These are phyloP conservation scores for Mythimna pallens DNA, from an alignment of 2,888 invertebrate genomes.

Conservation along the genomic window DNA sequence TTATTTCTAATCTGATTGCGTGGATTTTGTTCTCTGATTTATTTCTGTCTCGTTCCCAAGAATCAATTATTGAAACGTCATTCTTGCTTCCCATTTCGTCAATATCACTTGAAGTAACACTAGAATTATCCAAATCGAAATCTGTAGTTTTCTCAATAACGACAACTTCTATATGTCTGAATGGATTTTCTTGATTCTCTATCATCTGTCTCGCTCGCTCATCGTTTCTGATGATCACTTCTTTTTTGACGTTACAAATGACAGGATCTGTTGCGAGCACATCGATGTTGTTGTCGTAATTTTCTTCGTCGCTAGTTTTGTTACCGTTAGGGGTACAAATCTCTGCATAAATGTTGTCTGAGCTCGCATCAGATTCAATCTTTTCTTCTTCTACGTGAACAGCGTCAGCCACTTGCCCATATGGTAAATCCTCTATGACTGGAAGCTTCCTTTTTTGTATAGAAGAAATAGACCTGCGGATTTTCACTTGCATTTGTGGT, in stretches of 20 bases:
- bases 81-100: conserved; percentile 85
- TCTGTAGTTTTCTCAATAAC: conserved; percentile 89
- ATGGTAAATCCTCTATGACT: conserved; percentile 92
- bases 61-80: conserved; percentile 86
- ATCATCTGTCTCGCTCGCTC: conserved; percentile 87
- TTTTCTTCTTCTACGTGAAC: conserved; percentile 87
- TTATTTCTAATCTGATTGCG: conserved; percentile 89
- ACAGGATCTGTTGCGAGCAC: conserved; percentile 87
- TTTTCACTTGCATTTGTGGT: conserved; percentile 85
- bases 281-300: conserved; percentile 84
- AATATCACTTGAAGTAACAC: conserved; percentile 84
- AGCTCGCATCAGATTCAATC: conserved; percentile 83
- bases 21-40: conserved; percentile 83
- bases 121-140: conserved; percentile 86
- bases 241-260: conserved; percentile 88
- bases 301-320: conserved; percentile 83
- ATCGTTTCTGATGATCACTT: conserved; percentile 86
- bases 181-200: conserved; percentile 86
- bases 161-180: conserved; percentile 89
- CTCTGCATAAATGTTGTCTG: conserved; percentile 93
- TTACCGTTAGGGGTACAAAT: conserved; percentile 89
- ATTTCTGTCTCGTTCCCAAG: conserved; percentile 85
- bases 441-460: conserved; percentile 89
- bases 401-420: conserved; percentile 93
- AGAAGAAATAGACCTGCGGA: conserved; percentile 89